Conservation (phyloP, 2,113 vertebrate genomes). For the Oreocharis arfaki region DNA sequence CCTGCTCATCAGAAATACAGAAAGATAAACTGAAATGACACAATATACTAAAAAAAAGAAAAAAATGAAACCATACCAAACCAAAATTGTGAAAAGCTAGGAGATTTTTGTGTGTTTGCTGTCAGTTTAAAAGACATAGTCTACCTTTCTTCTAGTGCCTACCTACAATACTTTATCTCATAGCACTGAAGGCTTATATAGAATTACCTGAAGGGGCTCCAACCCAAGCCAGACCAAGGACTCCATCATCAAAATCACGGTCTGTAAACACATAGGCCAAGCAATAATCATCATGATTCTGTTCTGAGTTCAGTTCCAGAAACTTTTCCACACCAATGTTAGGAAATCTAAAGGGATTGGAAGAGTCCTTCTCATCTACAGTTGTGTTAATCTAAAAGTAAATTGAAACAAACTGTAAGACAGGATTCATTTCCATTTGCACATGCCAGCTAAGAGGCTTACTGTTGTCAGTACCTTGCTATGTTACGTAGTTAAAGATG, state of each 20-base stretch:
- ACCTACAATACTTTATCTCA: neutral
- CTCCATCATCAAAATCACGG: constrained; percentile 96
- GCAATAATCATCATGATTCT: constrained; percentile 99
- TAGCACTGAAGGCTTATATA: neutral
- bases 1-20: neutral
- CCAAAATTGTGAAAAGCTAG: neutral
- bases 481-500: neutral
- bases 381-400: constrained; percentile 92
- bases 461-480: neutral
- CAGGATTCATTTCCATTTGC: neutral
- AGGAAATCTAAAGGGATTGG: constrained; percentile 96
- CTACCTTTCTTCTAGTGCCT: neutral
- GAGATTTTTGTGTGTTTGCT: neutral
- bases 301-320: constrained; percentile 95
- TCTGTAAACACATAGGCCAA: constrained; percentile 98
- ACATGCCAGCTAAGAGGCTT: neutral
- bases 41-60: neutral
- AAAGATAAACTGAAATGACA: neutral
- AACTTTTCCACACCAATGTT: constrained; percentile 99
- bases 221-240: constrained; percentile 96
- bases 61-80: neutral
- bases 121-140: neutral
- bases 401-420: constrained; percentile 26
- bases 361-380: constrained; percentile 82
- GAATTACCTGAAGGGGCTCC: constrained; percentile 93